These are phyloP conservation scores for Eueides isabella DNA, from an alignment of 1,140 invertebrate species.

Conservation along the genomic window DNA sequence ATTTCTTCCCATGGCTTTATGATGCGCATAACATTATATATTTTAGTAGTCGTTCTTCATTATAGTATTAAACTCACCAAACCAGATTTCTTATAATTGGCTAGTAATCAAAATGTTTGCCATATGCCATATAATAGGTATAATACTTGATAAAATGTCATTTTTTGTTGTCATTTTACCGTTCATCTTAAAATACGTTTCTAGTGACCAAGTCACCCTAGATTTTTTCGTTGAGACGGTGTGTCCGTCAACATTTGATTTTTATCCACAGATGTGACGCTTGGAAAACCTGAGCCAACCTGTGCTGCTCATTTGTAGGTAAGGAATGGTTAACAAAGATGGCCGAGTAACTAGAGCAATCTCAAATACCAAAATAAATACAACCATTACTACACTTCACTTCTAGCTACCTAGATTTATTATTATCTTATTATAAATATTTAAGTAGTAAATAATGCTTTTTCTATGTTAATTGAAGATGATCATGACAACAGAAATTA, in stretches of 20 bases:
- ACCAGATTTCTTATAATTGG: not conserved
- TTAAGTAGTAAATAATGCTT: not conserved
- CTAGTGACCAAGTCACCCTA: conserved; percentile 29
- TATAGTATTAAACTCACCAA: not conserved
- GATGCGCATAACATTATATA: not conserved
- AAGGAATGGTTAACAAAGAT: conserved; percentile 52
- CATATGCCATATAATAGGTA: not conserved
- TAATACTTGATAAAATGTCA: not conserved
- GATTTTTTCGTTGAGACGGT: conserved; percentile 66
- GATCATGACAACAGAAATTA: not conserved
- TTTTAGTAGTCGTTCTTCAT: not conserved
- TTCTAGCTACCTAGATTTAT: not conserved
- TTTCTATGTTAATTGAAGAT: not conserved
- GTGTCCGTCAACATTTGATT: conserved; percentile 78
- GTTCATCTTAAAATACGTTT: conserved; percentile 1
- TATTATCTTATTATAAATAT: not conserved
- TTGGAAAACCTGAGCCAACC: conserved; percentile 53
- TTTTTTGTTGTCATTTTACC: not conserved
- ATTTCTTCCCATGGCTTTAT: not conserved
- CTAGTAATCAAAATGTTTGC: not conserved
- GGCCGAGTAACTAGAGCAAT: conserved; percentile 17
- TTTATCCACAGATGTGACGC: conserved; percentile 77
- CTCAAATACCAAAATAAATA: conserved; percentile 23
- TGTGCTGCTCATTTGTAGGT: conserved; percentile 57
- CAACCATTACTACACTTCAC: not conserved